Evolutionary conservation across 2,888 invertebrate genomes (phyloP), one percentile per base, ranked within the genome.

Genomic region (Oscheius sp.): DNA sequence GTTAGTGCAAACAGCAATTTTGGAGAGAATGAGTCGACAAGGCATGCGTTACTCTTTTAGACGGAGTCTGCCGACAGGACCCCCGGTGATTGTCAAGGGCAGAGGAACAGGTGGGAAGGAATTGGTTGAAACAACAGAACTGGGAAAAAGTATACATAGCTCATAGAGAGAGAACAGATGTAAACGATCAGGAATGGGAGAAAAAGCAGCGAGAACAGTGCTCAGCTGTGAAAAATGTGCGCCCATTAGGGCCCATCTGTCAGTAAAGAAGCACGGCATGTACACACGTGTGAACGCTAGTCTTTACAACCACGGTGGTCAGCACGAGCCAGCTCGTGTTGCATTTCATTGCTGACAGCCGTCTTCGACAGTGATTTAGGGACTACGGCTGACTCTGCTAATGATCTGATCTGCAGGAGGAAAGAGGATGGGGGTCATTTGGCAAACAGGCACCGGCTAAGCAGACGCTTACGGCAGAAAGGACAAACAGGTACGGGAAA

Each of bases 311-410:
- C 21, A n/a, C 32, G 60, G 63, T 65, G 65, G 65, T 65, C 65
- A 65, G 65, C 51, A 11, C 11, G 33, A 7, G 47, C 29, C 65
- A 47, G 65, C 47, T 29, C 65, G 65, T 65, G 65, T 65, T 65
- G 65, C 65, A 65, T 50, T 65, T 65, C 65, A 65, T 50, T 32
- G 51, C 65, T 65, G 65, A 65, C 65, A 65, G 65, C 65, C 65
- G 65, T 32, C 65, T 32, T 48, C 55, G 55, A 21, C 65, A 35
- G 65, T 65, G 65, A 65, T 65, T 65, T 50, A 65, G 65, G 35
- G 50, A 65, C 65, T 65, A 65, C 51, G 65, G 35, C 60, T 60
- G 60, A 60, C 37, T 33, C 33, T 37, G 32, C 33, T 58, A 58
- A 58, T 58, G 58, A 58, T 33, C n/a, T n/a, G 33, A 11, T 35